A percentile compares a stretch with the other conserved stretches of the same genome.
Evolutionary conservation across 2,113 vertebrate genomes (phyloP).

Genomic region (Pithys albifrons): DNA sequence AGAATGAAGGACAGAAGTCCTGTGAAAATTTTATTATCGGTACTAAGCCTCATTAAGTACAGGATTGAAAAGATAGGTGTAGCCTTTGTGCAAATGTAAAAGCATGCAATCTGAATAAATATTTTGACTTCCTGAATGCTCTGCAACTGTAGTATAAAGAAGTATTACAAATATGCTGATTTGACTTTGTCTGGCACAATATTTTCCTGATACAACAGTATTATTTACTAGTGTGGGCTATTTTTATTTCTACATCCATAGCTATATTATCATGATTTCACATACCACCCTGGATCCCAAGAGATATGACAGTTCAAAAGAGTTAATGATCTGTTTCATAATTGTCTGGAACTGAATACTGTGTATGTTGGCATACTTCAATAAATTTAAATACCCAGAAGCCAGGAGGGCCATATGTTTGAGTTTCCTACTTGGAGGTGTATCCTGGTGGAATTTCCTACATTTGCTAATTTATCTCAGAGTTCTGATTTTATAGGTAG

Average conservation of each 20-base stretch:
- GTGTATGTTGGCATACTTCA: neutral
- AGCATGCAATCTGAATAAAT: neutral
- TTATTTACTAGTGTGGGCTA: neutral
- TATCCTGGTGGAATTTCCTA: neutral
- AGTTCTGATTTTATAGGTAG: neutral
- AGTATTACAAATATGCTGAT: neutral
- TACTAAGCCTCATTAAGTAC: neutral
- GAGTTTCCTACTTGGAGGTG: neutral
- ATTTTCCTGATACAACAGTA: neutral
- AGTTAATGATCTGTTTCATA: slow-evolving; percentile 31
- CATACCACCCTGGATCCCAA: neutral
- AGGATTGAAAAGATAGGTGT: neutral
- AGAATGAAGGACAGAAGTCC: neutral
- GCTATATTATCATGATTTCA: neutral
- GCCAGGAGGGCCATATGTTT: neutral
- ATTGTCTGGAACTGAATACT: neutral
- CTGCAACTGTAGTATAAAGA: neutral
- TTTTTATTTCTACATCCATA: neutral
- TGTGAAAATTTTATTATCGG: neutral
- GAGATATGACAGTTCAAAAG: neutral
- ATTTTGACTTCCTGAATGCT: neutral
- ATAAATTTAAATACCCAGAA: neutral
- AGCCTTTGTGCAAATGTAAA: neutral
- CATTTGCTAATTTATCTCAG: neutral
- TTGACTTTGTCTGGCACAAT: neutral